A percentile compares a stretch with the other conserved stretches of the same genome.
These are phyloP conservation scores for Cantharis flavilabris DNA, from an alignment of 2,888 invertebrate genomes.

Conservation along the genomic window DNA sequence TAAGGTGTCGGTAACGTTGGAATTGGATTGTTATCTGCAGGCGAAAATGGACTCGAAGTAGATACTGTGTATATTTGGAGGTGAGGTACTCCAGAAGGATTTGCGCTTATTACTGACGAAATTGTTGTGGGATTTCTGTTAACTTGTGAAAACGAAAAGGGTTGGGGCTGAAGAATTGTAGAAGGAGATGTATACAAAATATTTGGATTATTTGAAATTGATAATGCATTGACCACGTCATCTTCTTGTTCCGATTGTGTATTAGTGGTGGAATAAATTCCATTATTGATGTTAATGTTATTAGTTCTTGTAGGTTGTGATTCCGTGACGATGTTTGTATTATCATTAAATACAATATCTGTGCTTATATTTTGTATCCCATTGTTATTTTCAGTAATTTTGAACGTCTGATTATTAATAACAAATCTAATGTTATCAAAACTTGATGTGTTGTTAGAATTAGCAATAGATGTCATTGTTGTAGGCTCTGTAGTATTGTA, in stretches of 20 bases:
- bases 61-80: constrained; percentile 43
- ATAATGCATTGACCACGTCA: constrained; percentile 4
- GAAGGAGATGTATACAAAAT: not conserved
- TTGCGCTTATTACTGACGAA: not conserved
- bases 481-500: not conserved
- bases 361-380: not conserved
- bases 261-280: not conserved
- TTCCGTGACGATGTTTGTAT: not conserved
- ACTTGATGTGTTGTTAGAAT: not conserved
- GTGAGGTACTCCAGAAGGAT: not conserved
- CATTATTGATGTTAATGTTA: not conserved
- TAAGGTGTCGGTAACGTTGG: constrained; percentile 43
- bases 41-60: constrained; percentile 49
- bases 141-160: constrained; percentile 30
- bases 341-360: not conserved
- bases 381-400: not conserved
- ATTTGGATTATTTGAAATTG: not conserved
- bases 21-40: constrained; percentile 19
- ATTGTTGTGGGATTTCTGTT: not conserved
- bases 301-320: not conserved
- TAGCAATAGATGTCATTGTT: not conserved
- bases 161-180: constrained; percentile 29
- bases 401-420: not conserved
- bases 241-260: not conserved
- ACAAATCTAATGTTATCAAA: not conserved